Evolutionary conservation across 2,888 invertebrate species (phyloP).

Genomic region (Lamproptera curius): DNA sequence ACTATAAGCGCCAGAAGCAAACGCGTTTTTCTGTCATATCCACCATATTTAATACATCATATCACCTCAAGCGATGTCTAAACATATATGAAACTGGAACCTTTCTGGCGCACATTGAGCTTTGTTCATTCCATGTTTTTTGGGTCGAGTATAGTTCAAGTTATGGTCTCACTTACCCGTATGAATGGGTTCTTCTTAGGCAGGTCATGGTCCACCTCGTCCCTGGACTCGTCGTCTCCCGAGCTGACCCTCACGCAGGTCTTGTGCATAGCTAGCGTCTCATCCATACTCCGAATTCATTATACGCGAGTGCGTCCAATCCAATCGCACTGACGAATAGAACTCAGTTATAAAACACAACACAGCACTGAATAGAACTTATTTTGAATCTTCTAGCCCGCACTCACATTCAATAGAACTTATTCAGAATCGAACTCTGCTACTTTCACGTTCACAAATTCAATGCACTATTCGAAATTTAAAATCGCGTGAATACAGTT

Average conservation of each 20-base stretch:
- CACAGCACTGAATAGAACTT: conserved; percentile 7
- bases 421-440: too few species aligned
- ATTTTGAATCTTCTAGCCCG: too few species aligned
- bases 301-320: conserved; percentile 43
- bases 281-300: conserved; percentile 72
- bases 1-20: too few species aligned
- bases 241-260: conserved; percentile 70
- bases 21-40: too few species aligned
- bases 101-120: too few species aligned
- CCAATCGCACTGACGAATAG: background rate
- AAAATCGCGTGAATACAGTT: background rate
- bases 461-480: background rate
- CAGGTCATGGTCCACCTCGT: conserved; percentile 64
- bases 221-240: conserved; percentile 63
- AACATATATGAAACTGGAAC: too few species aligned
- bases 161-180: conserved; percentile 67
- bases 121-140: too few species aligned
- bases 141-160: too few species aligned
- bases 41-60: too few species aligned
- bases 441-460: background rate
- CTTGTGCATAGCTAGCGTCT: conserved; percentile 57
- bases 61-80: too few species aligned
- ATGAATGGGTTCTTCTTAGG: conserved; percentile 67
- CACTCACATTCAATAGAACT: too few species aligned
- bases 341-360: background rate